phyloP scores from a whole-genome alignment of 2,113 vertebrate species.

The Fukomys damarensis region DNA sequence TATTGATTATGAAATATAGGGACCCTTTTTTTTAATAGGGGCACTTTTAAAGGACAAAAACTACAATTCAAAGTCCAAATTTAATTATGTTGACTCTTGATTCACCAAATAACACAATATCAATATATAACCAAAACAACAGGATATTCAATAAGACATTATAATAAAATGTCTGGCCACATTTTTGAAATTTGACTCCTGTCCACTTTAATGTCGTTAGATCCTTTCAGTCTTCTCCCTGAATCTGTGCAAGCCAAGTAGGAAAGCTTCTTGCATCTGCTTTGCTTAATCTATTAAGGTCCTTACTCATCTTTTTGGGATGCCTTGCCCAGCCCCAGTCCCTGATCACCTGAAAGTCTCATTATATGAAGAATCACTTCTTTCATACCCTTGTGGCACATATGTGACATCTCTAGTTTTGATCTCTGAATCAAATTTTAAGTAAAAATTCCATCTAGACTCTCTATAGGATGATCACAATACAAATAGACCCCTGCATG shows the following conservation, averaged over 20 bases:
- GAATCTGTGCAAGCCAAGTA: not conserved
- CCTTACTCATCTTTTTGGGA: not conserved
- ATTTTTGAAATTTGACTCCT: not conserved
- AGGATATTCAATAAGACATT: not conserved
- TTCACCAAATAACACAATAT: not conserved
- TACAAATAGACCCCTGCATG: not conserved
- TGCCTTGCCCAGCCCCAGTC: not conserved
- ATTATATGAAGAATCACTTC: not conserved
- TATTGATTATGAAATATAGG: not conserved
- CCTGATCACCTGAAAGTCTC: not conserved
- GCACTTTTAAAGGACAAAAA: not conserved
- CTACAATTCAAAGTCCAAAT: not conserved
- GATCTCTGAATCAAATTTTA: not conserved
- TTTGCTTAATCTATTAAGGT: not conserved
- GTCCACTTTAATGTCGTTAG: not conserved
- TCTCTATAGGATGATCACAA: not conserved
- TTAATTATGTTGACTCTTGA: not conserved
- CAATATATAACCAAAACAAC: not conserved
- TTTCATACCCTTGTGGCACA: not conserved
- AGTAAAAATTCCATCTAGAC: not conserved
- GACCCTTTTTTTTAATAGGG: too few relatives aligned
- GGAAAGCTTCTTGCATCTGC: not conserved
- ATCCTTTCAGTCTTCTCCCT: not conserved
- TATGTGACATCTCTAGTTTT: not conserved
- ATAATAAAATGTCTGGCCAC: not conserved